These are phyloP conservation scores for Bettongia penicillata DNA, from an alignment of 2,113 vertebrate species.

Conservation along the genomic window DNA sequence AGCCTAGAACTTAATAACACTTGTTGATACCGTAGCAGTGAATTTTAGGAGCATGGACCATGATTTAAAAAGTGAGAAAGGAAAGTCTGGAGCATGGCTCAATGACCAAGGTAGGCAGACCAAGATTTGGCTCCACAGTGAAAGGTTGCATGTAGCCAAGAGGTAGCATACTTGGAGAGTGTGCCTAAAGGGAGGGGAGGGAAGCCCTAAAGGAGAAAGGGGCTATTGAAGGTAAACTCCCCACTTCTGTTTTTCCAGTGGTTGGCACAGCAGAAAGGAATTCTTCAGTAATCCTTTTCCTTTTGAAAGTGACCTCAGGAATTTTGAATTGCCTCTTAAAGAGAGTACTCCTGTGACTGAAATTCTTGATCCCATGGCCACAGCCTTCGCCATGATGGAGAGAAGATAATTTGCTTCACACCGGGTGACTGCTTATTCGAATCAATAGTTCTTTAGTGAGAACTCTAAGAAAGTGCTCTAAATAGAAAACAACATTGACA, in stretches of 20 bases:
- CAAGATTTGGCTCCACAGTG: not conserved
- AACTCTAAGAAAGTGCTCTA: not conserved
- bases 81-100: not conserved
- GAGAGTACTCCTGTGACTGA: not conserved
- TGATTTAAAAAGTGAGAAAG: not conserved
- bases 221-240: not conserved
- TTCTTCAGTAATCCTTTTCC: not conserved
- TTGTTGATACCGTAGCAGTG: not conserved
- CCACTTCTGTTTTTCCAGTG: not conserved
- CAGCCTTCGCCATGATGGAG: not conserved
- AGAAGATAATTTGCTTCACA: not conserved
- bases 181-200: not conserved
- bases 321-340: not conserved
- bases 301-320: not conserved
- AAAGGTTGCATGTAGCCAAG: not conserved
- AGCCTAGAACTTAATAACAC: not conserved
- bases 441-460: conserved; percentile 45
- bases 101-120: not conserved
- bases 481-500: not conserved
- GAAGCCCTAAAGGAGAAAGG: not conserved
- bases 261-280: not conserved
- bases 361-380: not conserved
- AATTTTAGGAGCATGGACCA: not conserved
- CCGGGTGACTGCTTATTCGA: not conserved
- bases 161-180: not conserved